These are phyloP conservation scores for Philereme transversata DNA, from an alignment of 2,888 invertebrate species.

Conservation along the genomic window DNA sequence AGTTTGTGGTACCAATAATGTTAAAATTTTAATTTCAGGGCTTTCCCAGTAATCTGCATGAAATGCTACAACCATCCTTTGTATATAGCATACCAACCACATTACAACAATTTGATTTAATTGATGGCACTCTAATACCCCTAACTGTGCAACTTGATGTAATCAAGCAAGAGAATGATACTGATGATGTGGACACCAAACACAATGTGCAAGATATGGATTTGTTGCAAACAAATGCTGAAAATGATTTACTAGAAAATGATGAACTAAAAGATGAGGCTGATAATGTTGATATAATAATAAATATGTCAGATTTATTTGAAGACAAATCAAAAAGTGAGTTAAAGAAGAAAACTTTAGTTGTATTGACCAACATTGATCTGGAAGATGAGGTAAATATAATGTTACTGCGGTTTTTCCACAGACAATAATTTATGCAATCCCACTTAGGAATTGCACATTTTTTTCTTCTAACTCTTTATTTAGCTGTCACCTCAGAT, in stretches of 20 bases:
- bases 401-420: no score
- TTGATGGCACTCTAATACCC: constrained; percentile 6
- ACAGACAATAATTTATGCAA: no score
- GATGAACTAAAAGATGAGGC: not conserved
- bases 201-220: not conserved
- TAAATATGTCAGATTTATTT: no score
- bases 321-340: not conserved
- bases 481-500: no score
- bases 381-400: constrained; percentile 2
- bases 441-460: no score
- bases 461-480: no score
- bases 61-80: constrained; percentile 8
- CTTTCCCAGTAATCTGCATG: constrained; percentile 7
- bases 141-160: not conserved
- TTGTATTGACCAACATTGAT: not conserved
- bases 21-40: constrained; percentile 6
- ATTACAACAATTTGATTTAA: constrained; percentile 6
- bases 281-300: not conserved
- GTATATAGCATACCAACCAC: not conserved
- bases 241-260: not conserved
- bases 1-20: no score
- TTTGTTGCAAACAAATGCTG: constrained; percentile 1
- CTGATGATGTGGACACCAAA: not conserved
- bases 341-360: constrained; percentile 1
- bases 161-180: constrained; percentile 4